A percentile compares a stretch with the other conserved stretches of the same genome.
phyloP scores from a whole-genome alignment of 2,113 vertebrate genomes.

The Grammomys surdaster region DNA sequence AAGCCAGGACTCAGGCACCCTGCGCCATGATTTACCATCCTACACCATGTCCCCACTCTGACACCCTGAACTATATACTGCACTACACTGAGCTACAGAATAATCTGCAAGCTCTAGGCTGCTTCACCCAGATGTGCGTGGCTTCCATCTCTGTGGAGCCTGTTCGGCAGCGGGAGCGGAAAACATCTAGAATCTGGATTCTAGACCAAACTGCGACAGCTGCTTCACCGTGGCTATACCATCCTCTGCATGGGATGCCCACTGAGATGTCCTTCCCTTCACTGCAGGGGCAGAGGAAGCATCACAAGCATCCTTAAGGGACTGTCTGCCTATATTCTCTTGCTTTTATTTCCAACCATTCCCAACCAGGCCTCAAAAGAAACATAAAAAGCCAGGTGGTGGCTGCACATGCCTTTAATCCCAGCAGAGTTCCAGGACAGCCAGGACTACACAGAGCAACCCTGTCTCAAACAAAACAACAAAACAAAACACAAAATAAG shows the following conservation, averaged over 20 bases:
- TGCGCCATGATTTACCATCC: background rate
- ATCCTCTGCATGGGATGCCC: background rate
- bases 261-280: background rate
- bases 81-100: no score
- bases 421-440: background rate
- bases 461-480: background rate
- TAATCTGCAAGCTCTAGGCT: background rate
- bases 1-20: no score
- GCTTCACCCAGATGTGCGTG: background rate
- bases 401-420: background rate
- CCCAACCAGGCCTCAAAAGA: slow-evolving; percentile 33
- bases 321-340: background rate
- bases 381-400: slow-evolving; percentile 46
- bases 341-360: background rate
- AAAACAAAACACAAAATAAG: no score
- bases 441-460: background rate
- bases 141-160: background rate
- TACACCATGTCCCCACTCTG: background rate
- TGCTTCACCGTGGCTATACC: background rate
- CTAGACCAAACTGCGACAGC: background rate
- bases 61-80: background rate
- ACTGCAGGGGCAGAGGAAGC: background rate
- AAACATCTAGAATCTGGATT: background rate
- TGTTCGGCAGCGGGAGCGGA: background rate
- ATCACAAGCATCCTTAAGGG: background rate